A percentile compares a stretch with the other conserved stretches of the same genome.
These are phyloP conservation scores for Tenthredo distinguenda DNA, from an alignment of 2,888 invertebrate species.

Conservation along the genomic window DNA sequence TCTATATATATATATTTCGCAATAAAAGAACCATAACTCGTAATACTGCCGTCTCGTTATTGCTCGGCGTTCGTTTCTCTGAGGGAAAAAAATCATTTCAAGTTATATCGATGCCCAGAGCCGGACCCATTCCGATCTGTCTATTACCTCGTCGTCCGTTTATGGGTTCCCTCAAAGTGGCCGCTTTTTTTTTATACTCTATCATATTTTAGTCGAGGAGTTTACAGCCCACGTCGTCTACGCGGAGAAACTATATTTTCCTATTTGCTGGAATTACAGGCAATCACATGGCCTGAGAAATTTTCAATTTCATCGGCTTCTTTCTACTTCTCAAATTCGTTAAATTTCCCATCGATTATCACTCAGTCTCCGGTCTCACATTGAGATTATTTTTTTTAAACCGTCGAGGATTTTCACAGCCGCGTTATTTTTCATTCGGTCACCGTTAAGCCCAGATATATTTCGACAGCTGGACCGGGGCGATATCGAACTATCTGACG, in stretches of 20 bases:
- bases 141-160: conserved; percentile 15
- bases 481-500: background rate
- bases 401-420: background rate
- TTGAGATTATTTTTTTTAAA: background rate
- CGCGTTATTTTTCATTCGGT: background rate
- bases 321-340: background rate
- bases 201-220: conserved; percentile 27
- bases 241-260: background rate
- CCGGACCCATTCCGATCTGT: conserved; percentile 23
- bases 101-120: conserved; percentile 20
- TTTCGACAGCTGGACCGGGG: background rate
- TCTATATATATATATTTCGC: background rate
- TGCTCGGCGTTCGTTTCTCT: background rate
- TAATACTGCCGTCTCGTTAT: conserved; percentile 24
- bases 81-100: conserved; percentile 27
- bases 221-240: conserved; percentile 4
- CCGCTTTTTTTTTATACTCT: conserved; percentile 8
- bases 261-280: background rate
- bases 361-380: background rate
- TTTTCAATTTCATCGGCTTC: background rate
- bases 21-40: conserved; percentile 20
- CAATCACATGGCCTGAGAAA: background rate
- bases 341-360: background rate
- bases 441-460: background rate
- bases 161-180: conserved; percentile 21